Percentiles rank a stretch among this genome's conserved stretches.
Evolutionary conservation across 2,888 invertebrate species (phyloP).

Genomic region (Drosophila birchii): DNA sequence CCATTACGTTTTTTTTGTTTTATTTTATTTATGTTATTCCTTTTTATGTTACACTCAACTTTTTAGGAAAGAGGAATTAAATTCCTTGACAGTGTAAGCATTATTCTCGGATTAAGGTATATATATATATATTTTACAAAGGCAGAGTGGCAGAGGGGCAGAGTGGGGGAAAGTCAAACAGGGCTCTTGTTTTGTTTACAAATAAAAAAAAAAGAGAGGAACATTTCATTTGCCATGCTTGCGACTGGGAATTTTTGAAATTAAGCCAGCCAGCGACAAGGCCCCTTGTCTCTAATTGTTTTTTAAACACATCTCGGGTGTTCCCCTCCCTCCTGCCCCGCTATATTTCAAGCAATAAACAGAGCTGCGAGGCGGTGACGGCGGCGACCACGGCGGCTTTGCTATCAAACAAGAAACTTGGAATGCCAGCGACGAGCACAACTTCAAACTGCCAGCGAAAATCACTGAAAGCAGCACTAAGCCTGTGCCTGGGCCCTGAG

Average conservation of each 20-base stretch:
- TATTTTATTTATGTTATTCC: constrained; percentile 1
- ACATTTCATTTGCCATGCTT: constrained; percentile 17
- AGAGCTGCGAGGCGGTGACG: constrained; percentile 34
- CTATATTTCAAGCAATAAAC: constrained; percentile 37
- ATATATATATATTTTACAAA: constrained; percentile 3
- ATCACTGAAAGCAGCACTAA: constrained; percentile 32
- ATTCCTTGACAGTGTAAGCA: constrained; percentile 15
- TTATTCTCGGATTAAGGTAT: constrained; percentile 18
- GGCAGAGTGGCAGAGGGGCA: neutral
- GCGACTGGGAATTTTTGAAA: constrained; percentile 30
- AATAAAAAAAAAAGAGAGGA: constrained; percentile 2
- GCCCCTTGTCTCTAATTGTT: constrained; percentile 66
- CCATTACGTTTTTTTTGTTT: constrained; percentile 3
- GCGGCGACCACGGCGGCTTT: constrained; percentile 51
- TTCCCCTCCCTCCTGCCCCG: neutral
- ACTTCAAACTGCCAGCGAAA: constrained; percentile 21
- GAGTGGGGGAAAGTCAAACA: constrained; percentile 8
- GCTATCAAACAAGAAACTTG: constrained; percentile 61
- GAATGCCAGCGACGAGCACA: constrained; percentile 31
- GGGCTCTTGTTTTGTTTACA: constrained; percentile 29
- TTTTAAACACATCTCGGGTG: constrained; percentile 76
- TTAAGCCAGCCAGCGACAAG: constrained; percentile 17
- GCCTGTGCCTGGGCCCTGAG: neutral
- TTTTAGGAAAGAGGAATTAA: constrained; percentile 11
- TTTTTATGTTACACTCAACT: constrained; percentile 1